Percentiles rank a stretch among this genome's conserved stretches.
Conservation (phyloP, 23 tunicate species). For the Ciona savignyi region DNA sequence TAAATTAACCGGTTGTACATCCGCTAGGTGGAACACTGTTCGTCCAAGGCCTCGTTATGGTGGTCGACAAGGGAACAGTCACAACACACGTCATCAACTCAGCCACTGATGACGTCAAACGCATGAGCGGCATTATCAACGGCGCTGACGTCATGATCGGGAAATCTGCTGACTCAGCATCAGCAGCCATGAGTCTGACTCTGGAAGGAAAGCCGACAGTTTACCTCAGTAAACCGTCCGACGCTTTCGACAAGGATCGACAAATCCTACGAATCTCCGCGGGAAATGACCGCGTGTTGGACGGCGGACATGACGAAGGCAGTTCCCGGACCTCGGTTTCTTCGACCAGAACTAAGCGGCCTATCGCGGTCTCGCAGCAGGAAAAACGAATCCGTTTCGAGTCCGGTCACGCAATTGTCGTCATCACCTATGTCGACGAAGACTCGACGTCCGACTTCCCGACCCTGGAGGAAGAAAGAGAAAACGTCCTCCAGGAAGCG, state of each 20-base stretch:
- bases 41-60: constrained; percentile 73
- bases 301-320: constrained; percentile 35
- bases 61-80: constrained; percentile 51
- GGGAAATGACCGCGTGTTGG: constrained; percentile 25
- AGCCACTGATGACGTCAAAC: constrained; percentile 84
- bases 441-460: constrained; percentile 5
- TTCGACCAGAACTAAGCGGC: neutral
- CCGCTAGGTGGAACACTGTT: constrained; percentile 59
- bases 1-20: too few species aligned
- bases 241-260: constrained; percentile 44
- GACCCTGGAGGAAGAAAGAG: constrained; percentile 23
- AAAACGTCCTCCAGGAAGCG: constrained; percentile 28
- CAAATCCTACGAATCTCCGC: constrained; percentile 27
- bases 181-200: constrained; percentile 70
- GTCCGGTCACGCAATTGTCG: constrained; percentile 52
- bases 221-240: constrained; percentile 42
- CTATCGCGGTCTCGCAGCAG: constrained; percentile 31
- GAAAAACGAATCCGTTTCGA: constrained; percentile 37
- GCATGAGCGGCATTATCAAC: constrained; percentile 62
- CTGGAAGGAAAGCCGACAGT: constrained; percentile 62
- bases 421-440: constrained; percentile 35
- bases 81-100: constrained; percentile 48
- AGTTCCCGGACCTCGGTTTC: constrained; percentile 9
- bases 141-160: constrained; percentile 69
- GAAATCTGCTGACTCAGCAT: constrained; percentile 51